Evolutionary conservation across 2,797 vertebrate species (phyloP), one percentile per base, ranked within the genome.

Genomic region (Enteromius anoplus): DNA sequence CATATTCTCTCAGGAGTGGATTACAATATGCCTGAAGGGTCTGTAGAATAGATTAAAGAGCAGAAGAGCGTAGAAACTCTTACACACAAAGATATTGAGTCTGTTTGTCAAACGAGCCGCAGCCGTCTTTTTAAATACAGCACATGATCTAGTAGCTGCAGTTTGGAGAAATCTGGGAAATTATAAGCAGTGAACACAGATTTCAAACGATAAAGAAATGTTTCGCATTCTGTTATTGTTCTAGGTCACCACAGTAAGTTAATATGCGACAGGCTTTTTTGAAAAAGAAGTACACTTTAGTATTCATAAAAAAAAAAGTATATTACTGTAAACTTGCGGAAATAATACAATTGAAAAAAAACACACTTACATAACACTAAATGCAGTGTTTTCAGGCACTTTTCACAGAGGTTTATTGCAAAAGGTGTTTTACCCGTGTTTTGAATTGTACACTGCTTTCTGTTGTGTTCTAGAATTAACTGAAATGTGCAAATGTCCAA

Each of bases 11-110:
- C 86, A 85, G 91, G 88, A 91, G 88, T 86, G 68, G 85, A 92
- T 92, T 90, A 88, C 90, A 92, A 90, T 91, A 91, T 93, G 91
- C 92, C 91, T 91, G 81, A 75, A 88, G 88, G 86, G 86, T 91
- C 89, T 93, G 89, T 88, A 88, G 90, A 90, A 92, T 89, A 91
- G 88, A 93, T 92, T 93, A 91, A 89, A 92, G 89, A 80, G 83
- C 82, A 83, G 91, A 89, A 92, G 89, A 80, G 83, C 81, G 77
- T 64, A 58, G 71, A 60, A 89, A 85, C 75, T 23, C 75, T 42
- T 42, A 72, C 73, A 73, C 71, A 83, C 17, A 78, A 60, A 76
- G 29, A 64, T 75, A 45, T 37, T 3, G 47, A 65, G 40, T 73
- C 76, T 47, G 77, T 86, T 79, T 85, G 58, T 66, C 14, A 64